These are phyloP conservation scores for Poecilia velifera DNA, from an alignment of 2,797 vertebrate species.

Conservation along the genomic window DNA sequence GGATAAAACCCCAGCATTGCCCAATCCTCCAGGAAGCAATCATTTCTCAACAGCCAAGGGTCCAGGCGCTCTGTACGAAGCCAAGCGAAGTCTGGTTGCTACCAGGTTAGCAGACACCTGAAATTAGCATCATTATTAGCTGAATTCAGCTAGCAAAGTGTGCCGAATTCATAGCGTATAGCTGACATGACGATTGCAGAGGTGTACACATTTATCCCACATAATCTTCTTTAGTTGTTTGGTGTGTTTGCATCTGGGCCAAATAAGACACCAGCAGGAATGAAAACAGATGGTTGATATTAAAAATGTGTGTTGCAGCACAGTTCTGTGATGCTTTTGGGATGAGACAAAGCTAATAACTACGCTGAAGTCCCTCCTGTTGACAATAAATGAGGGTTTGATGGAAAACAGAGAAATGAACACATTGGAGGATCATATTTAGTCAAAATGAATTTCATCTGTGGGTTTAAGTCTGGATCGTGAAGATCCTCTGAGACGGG, in stretches of 20 bases:
- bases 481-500: neutral
- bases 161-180: neutral
- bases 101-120: neutral
- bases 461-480: slow-evolving; percentile 2
- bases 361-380: neutral
- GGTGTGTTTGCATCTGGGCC: neutral
- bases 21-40: no score
- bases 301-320: slow-evolving; percentile 25
- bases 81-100: no score
- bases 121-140: neutral
- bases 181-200: neutral
- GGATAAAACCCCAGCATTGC: no score
- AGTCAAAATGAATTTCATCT: neutral
- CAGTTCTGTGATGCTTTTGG: neutral
- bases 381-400: slow-evolving; percentile 23
- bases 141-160: neutral
- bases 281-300: neutral
- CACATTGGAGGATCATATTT: neutral
- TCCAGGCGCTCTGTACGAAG: no score
- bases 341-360: slow-evolving; percentile 14
- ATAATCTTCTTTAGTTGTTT: neutral
- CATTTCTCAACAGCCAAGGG: no score
- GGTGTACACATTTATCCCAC: neutral
- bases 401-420: slow-evolving; percentile 17
- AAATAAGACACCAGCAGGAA: neutral